Base-by-base conservation (phyloP, 2,113 vertebrate species). In the Corvus cornix region DNA sequence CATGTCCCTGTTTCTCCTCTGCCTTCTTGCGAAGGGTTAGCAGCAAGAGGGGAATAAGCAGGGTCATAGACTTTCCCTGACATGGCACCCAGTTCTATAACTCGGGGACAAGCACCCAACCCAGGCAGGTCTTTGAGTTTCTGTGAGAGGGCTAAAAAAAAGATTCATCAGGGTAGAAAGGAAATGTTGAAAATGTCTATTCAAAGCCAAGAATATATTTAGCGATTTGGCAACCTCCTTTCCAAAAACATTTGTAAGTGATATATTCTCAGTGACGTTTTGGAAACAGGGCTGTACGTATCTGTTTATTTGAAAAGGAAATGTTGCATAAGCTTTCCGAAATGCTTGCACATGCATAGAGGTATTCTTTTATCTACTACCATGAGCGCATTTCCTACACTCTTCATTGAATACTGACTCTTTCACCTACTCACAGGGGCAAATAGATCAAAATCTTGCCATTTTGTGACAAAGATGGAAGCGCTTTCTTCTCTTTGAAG, bases 261-360 rank as follows among this genome's bases (percentile, higher is more conserved):
- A 89, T 84, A 92, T 95, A 41, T 41, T 95, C 59, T 72, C 30
- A 11, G 83, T 90, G 93, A 62, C 58, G 22, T 87, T 94, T 94
- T 97, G 91, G 93, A 97, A 98, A 86, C 62, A 44, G 82, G 88
- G 44, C 77, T 94, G 55, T 31, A 92, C 11, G 41, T 89, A 86
- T 96, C 53, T 90, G 70, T 94, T 96, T 91, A 91, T 96, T 97
- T 97, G 91, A 80, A 96, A 93, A 95, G 70, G 74, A 89, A 86
- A 93, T 31, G 30, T 96, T 97, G 55, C 93, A 94, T 95, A 95
- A 97, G 74, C 81, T 95, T 88, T 74, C 56, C 0, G 0, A 96
- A 96, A 84, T 35, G 58, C 53, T 84, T 16, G 3, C 79, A 94
- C 28, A 5, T 89, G 73, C 41, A 84, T 84, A 80, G 91, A 93